phyloP scores from a whole-genome alignment of 2,888 invertebrate species.

The Mactromeris polynyma region DNA sequence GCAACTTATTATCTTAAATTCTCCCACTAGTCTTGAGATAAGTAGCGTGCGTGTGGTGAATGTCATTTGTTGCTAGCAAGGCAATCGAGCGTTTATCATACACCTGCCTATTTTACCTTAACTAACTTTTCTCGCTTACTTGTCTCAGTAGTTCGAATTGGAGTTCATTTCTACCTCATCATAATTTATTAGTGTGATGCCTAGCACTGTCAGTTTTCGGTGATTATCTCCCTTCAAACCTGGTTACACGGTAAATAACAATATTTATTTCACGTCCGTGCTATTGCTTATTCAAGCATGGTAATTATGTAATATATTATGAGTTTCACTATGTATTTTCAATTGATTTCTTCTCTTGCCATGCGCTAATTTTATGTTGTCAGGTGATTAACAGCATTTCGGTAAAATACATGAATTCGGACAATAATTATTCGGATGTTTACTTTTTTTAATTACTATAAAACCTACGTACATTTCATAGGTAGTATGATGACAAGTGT shows the following conservation, averaged over 20 bases:
- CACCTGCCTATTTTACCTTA: no score
- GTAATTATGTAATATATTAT: background rate
- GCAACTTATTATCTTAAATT: no score
- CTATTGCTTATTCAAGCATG: background rate
- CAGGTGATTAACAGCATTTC: background rate
- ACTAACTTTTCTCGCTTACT: no score
- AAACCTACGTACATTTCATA: no score
- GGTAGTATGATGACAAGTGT: no score
- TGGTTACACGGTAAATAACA: slow-evolving; percentile 34
- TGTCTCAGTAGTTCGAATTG: background rate
- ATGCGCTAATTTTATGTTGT: background rate
- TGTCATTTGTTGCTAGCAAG: no score
- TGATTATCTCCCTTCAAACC: slow-evolving; percentile 26
- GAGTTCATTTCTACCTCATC: background rate
- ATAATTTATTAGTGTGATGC: background rate
- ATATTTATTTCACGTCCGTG: background rate
- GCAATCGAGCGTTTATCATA: no score
- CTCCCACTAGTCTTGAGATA: no score
- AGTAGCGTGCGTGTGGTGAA: no score
- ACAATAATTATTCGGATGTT: background rate
- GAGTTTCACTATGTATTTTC: background rate
- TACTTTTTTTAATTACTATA: no score
- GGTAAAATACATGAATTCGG: background rate
- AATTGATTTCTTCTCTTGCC: background rate
- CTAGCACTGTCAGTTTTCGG: background rate